Evolutionary conservation across 2,888 invertebrate genomes (phyloP), one percentile per base, ranked within the genome.

Genomic region (Clivina fossor): DNA sequence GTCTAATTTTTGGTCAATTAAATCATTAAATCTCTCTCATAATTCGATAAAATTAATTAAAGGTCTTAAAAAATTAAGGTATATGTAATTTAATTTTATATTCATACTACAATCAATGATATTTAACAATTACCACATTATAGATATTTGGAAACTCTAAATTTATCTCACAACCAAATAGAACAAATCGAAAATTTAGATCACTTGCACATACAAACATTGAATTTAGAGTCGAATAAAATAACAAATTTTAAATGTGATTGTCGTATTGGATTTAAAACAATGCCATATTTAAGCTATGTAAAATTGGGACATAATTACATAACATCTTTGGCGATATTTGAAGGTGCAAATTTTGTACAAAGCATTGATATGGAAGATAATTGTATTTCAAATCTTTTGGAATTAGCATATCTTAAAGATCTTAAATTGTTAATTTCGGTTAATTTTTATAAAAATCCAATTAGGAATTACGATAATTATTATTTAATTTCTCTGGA

Each of bases 111-210:
- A 24, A 40, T 13, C 3, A 24, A 16, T 11, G 20, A 38, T 26
- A 40, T 20, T 33, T n/a, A 5, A 41, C 48, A 37, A 11, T n/a
- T n/a, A n/a, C 28, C 19, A 33, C 47, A 35, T 69, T 69, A 40
- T 61, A 83, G 82, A 63, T 80, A 78, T 66, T 72, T 84, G 11
- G 75, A 77, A 15, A 76, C 78, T 13, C 70, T 84, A 40, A 79
- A 84, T 64, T 67, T 84, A 24, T 82, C 83, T 0, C 77, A 79
- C 61, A 84, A 84, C 65, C 72, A 78, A 56, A 82, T 84, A 48
- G 74, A 76, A 61, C 69, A 71, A 9, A 67, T 84, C 1, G 79
- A 81, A 66, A 81, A 82, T 65, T 69, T 84, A 56, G 79, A 78
- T 61, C 64, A 80, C 60, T 68, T 82, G 38, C 74, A 74, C 26